Evolutionary conservation across 2,888 invertebrate species (phyloP).

Genomic region (Eumacrocentrus americanus): DNA sequence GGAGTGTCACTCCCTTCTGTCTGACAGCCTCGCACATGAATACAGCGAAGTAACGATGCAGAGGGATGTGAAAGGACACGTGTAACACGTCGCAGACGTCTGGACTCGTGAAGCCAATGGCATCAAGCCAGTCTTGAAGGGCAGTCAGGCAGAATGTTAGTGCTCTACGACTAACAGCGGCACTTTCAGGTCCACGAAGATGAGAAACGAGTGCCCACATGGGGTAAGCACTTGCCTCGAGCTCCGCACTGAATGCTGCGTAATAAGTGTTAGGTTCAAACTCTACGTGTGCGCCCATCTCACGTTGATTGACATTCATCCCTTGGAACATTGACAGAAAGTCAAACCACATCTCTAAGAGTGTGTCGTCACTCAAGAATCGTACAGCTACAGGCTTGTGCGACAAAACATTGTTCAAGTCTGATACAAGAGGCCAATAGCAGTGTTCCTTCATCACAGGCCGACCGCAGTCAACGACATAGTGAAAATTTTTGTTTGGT

Average conservation of each 20-base stretch:
- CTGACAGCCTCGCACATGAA: slow-evolving; percentile 86
- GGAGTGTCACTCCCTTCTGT: slow-evolving; percentile 77
- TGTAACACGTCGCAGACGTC: slow-evolving; percentile 79
- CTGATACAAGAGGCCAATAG: slow-evolving; percentile 97
- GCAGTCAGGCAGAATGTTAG: slow-evolving; percentile 78
- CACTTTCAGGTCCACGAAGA: slow-evolving; percentile 75
- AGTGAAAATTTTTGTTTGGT: slow-evolving; percentile 80
- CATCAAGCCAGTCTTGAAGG: slow-evolving; percentile 87
- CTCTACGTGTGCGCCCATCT: slow-evolving; percentile 90
- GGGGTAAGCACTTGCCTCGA: slow-evolving; percentile 95
- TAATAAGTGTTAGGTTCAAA: slow-evolving; percentile 97
- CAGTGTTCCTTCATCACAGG: slow-evolving; percentile 97
- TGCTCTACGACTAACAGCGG: slow-evolving; percentile 77
- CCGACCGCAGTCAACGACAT: slow-evolving; percentile 90
- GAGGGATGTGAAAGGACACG: slow-evolving; percentile 94
- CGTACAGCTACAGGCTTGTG: slow-evolving; percentile 89
- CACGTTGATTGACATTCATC: slow-evolving; percentile 95
- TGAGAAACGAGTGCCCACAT: slow-evolving; percentile 97
- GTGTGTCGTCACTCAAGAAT: slow-evolving; percentile 85
- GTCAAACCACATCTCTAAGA: slow-evolving; percentile 96
- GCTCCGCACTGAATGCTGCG: slow-evolving; percentile 95
- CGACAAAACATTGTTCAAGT: slow-evolving; percentile 94
- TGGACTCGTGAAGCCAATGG: slow-evolving; percentile 76
- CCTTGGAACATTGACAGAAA: slow-evolving; percentile 95
- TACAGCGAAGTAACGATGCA: slow-evolving; percentile 92